Evolutionary conservation across 2,888 invertebrate genomes (phyloP), one percentile per base, ranked within the genome.

Genomic region (Apamea monoglypha): DNA sequence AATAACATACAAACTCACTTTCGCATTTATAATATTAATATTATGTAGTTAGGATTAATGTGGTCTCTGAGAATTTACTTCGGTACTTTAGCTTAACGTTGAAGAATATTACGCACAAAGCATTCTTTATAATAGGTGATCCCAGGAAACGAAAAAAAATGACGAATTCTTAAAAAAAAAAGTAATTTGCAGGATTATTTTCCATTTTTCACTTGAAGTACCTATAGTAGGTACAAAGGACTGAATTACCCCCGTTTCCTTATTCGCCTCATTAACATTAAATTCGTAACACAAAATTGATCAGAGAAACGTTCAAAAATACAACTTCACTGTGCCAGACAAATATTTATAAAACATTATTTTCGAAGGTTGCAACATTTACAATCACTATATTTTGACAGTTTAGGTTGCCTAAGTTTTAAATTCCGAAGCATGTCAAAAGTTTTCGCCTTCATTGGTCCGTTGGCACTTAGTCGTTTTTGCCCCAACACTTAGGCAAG

Each of bases 401-500:
- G 59, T n/a, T 10, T 78, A 86, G 47, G 61, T 86, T 86, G 53
- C 76, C 47, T 47, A 74, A 79, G 32, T 73, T 72, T 67, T 59
- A 66, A 82, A 86, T 50, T 47, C 8, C 18, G 78, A 82, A 78
- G 75, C 77, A 66, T 80, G 70, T 74, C 63, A 76, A 76, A 80
- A 74, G 36, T 64, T 75, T 81, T 77, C 32, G 18, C 72, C 69
- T 74, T 74, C 73, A 79, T 83, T 75, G 53, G 68, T 36, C 18
- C 44, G 74, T 80, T 80, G 36, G 76, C 68, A 36, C 63, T 84
- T 44, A 64, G 50, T 12, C 29, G 68, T 84, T 84, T 82, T 82
- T 82, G 61, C 74, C 25, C 32, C 47, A 66, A 63, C 84, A 78
- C 82, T 88, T 87, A 21, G 32, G 82, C 78, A 88, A 88, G 71